Base-by-base conservation (phyloP, 2,113 vertebrate genomes). In the Agelaius tricolor region DNA sequence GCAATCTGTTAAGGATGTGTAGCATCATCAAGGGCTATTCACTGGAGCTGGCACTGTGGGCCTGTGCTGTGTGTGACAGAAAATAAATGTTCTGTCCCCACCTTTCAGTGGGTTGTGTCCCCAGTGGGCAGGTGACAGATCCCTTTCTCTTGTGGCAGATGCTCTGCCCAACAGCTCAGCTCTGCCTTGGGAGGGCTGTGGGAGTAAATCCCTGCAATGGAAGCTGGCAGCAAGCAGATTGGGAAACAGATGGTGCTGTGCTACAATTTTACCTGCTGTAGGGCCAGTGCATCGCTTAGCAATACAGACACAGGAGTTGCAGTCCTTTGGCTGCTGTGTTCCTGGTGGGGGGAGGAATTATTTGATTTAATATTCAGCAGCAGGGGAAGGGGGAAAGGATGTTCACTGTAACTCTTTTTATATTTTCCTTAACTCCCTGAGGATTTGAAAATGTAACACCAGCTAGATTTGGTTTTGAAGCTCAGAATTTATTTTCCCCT, bases 231-330 rank as follows among this genome's bases (percentile, higher is more conserved):
- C 35, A 47, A 83, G 51, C 83, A 69, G 66, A 51, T 58, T 92
- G 92, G 62, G 83, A n/a, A 95, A 84, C 96, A 97, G 97, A 96
- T 92, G 92, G 92, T 91, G 91, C 93, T 89, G 69, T 83, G 69
- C 89, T 83, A 75, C 79, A 77, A 13, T 44, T 86, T 44, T 90
- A 92, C 84, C 85, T 68, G 46, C 62, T 89, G 33, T 18, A 82
- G 83, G 24, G 33, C 67, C 39, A 49, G 4, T 8, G 67, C 43
- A 37, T 77, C 69, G 35, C 86, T 85, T n/a, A 67, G 27, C 80
- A 44, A 22, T 39, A 37, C 43, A 80, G 79, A 49, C 59, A 17
- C 41, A 19, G 27, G 33, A 68, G 23, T 91, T 77, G 21, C 35
- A 17, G 57, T 74, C 59, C 46, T 7, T 46, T 33, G 59, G 17